Evolutionary conservation across 1,140 invertebrate species (phyloP).

Genomic region (Tetragonula clypearis): DNA sequence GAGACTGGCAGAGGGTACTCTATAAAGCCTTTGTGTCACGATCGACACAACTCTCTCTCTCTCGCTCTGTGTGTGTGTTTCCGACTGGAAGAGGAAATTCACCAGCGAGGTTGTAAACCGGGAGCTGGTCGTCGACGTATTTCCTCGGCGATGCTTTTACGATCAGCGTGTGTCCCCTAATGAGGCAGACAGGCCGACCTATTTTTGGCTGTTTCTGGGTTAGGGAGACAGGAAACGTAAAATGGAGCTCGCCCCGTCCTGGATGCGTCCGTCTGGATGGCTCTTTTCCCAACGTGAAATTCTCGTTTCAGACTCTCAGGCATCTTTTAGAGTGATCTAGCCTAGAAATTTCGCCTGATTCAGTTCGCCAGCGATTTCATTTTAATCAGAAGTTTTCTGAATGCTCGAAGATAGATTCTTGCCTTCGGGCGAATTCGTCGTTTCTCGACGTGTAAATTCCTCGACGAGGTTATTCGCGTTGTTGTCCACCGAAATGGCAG

Average conservation of each 20-base stretch:
- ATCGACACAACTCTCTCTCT: neutral
- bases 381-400: neutral
- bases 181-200: conserved; percentile 12
- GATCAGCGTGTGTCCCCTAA: conserved; percentile 12
- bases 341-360: neutral
- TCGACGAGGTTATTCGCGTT: no score
- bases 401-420: neutral
- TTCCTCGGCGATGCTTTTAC: neutral
- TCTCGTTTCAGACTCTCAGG: neutral
- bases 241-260: neutral
- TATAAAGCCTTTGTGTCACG: neutral
- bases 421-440: no score
- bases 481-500: no score
- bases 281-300: neutral
- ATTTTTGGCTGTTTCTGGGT: conserved; percentile 24
- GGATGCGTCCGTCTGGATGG: neutral
- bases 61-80: neutral
- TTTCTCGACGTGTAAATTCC: neutral
- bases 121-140: neutral
- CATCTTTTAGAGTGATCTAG: neutral
- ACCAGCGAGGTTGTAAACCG: neutral
- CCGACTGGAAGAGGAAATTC: neutral
- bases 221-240: conserved; percentile 23
- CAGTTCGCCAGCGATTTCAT: neutral
- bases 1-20: neutral